Percentiles rank a stretch among this genome's conserved stretches.
Evolutionary conservation across 2,797 vertebrate genomes (phyloP).

Genomic region (Eremophila alpestris): DNA sequence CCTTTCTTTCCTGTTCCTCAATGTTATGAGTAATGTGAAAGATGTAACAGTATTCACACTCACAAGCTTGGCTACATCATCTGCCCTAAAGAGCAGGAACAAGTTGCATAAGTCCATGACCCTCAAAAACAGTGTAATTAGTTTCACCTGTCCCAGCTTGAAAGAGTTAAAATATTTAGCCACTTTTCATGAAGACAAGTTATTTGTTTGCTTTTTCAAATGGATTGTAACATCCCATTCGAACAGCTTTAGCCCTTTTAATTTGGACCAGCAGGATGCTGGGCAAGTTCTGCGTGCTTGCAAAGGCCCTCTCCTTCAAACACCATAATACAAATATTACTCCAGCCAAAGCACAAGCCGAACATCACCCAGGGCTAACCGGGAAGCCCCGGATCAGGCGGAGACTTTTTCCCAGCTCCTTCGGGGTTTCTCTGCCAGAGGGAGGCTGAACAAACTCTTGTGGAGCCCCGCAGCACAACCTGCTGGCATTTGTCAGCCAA

Average conservation of each 20-base stretch:
- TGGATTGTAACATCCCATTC: not conserved
- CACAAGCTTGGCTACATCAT: not conserved
- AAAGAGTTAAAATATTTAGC: not conserved
- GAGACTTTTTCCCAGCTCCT: not conserved
- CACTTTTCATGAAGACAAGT: not conserved
- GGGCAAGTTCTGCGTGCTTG: not conserved
- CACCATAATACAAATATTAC: not conserved
- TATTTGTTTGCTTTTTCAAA: not conserved
- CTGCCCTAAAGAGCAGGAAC: not conserved
- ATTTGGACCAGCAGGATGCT: not conserved
- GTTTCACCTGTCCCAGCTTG: not conserved
- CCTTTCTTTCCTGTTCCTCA: not conserved
- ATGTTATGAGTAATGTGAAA: not conserved
- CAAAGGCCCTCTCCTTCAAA: not conserved
- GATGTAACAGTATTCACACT: not conserved
- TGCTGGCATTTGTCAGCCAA: slow-evolving; percentile 32
- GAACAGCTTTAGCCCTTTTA: not conserved
- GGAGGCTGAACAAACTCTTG: not conserved
- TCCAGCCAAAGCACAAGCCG: not conserved
- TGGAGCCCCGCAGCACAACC: slow-evolving; percentile 49
- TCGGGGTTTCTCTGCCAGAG: not conserved
- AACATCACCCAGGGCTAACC: not conserved
- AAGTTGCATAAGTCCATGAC: not conserved
- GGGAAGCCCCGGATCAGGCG: not conserved
- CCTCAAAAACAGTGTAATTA: not conserved